These are phyloP conservation scores for Lithophane socia DNA, from an alignment of 2,888 invertebrate genomes.

Conservation along the genomic window DNA sequence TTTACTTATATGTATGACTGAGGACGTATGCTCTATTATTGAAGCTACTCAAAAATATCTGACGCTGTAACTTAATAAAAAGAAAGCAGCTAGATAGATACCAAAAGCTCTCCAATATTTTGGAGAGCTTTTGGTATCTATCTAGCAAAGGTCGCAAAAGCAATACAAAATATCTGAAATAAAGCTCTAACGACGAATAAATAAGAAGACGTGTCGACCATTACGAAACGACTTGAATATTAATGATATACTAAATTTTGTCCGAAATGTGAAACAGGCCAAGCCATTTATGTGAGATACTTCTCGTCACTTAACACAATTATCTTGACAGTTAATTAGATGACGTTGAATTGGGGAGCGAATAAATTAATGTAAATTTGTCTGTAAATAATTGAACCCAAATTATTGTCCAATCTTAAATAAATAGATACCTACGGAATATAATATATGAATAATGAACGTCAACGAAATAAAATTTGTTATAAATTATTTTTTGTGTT, in stretches of 20 bases:
- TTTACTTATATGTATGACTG: not conserved
- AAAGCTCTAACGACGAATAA: slow-evolving; percentile 35
- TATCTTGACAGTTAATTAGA: slow-evolving; percentile 57
- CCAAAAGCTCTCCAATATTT: no score
- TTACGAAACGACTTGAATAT: slow-evolving; percentile 51
- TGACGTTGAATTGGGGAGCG: slow-evolving; percentile 41
- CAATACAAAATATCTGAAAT: slow-evolving; percentile 13
- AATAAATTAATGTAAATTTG: slow-evolving; percentile 60
- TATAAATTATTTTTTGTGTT: slow-evolving; percentile 64
- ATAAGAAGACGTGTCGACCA: slow-evolving; percentile 41
- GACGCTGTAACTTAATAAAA: not conserved
- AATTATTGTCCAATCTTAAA: slow-evolving; percentile 67
- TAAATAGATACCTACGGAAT: slow-evolving; percentile 59
- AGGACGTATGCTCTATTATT: no score
- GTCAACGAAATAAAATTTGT: slow-evolving; percentile 76
- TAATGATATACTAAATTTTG: slow-evolving; percentile 54
- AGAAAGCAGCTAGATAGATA: no score
- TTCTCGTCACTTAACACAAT: slow-evolving; percentile 57
- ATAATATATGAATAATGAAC: slow-evolving; percentile 71
- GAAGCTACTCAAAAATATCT: not conserved
- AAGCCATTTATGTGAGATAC: slow-evolving; percentile 44
- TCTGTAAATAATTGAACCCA: slow-evolving; percentile 65
- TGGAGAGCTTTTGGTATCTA: not conserved
- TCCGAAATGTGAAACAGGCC: slow-evolving; percentile 50
- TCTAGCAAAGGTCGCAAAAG: not conserved